phyloP scores from a whole-genome alignment of 2,888 invertebrate genomes.

The Perizoma affinitatum region DNA sequence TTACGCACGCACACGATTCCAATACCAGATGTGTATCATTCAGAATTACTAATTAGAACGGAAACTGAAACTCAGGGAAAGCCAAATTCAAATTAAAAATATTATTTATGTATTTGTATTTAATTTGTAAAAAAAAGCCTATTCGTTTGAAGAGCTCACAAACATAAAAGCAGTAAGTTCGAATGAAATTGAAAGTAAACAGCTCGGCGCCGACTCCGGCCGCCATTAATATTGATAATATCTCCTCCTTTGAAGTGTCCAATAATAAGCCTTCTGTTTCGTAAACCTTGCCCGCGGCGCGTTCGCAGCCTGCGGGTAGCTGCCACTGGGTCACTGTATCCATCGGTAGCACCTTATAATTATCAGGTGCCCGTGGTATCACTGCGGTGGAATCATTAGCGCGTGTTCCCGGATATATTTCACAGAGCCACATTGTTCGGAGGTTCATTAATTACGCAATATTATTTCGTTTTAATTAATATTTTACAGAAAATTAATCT shows the following conservation, averaged over 20 bases:
- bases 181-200: slow-evolving; percentile 65
- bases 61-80: slow-evolving; percentile 17
- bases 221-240: slow-evolving; percentile 31
- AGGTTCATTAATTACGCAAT: slow-evolving; percentile 18
- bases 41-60: slow-evolving; percentile 8
- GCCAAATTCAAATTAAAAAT: slow-evolving; percentile 29
- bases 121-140: slow-evolving; percentile 35
- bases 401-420: slow-evolving; percentile 11
- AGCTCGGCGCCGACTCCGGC: slow-evolving; percentile 42
- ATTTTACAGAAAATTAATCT: slow-evolving; percentile 18
- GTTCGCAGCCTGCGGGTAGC: too few relatives aligned
- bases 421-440: slow-evolving; percentile 11
- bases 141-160: slow-evolving; percentile 31
- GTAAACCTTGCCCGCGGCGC: too few relatives aligned
- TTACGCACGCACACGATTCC: not conserved
- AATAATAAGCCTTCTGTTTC: not conserved
- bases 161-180: slow-evolving; percentile 55
- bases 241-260: slow-evolving; percentile 16
- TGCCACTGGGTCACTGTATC: too few relatives aligned
- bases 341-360: too few relatives aligned
- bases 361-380: not conserved
- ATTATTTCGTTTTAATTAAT: slow-evolving; percentile 24
- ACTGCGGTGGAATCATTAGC: slow-evolving; percentile 4
- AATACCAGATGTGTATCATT: slow-evolving; percentile 6
- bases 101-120: slow-evolving; percentile 22